These are phyloP conservation scores for Acanthurus tractus DNA, from an alignment of 2,797 vertebrate genomes.

Conservation along the genomic window DNA sequence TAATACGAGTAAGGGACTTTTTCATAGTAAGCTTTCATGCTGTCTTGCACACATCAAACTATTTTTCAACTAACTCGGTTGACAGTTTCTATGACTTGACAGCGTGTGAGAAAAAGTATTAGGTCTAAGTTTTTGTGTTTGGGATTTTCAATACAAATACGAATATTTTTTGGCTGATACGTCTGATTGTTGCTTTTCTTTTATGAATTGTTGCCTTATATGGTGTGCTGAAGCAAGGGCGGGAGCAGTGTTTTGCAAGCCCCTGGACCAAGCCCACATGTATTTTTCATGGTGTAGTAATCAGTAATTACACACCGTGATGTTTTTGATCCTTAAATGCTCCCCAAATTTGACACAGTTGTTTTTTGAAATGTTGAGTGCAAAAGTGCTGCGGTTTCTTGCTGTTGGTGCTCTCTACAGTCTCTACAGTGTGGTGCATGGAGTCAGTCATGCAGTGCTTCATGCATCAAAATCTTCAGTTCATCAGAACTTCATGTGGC, in stretches of 20 bases:
- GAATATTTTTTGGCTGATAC: slow-evolving; percentile 36
- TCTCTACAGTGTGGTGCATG: slow-evolving; percentile 23
- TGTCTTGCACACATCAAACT: neutral
- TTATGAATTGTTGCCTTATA: slow-evolving; percentile 86
- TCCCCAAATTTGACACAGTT: neutral
- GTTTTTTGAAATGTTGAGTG: slow-evolving; percentile 4
- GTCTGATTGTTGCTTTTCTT: slow-evolving; percentile 64
- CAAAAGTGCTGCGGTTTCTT: neutral
- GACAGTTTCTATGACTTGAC: slow-evolving; percentile 10
- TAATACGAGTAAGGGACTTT: neutral
- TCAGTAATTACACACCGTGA: slow-evolving; percentile 54
- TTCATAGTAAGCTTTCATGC: neutral
- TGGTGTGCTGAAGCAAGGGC: slow-evolving; percentile 81
- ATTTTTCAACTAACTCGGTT: slow-evolving; percentile 8
- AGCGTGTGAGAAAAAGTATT: neutral
- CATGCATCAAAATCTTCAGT: slow-evolving; percentile 62
- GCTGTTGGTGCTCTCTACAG: slow-evolving; percentile 21
- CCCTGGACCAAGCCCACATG: slow-evolving; percentile 84
- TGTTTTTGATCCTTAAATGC: slow-evolving; percentile 35
- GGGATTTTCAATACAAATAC: neutral
- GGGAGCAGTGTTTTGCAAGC: slow-evolving; percentile 84
- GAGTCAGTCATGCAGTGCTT: slow-evolving; percentile 55
- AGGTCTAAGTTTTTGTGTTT: slow-evolving; percentile 18
- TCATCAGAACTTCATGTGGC: slow-evolving; percentile 71
- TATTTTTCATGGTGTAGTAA: slow-evolving; percentile 75